These are phyloP conservation scores for Plagodis pulveraria DNA, from an alignment of 2,888 invertebrate genomes.

Conservation along the genomic window DNA sequence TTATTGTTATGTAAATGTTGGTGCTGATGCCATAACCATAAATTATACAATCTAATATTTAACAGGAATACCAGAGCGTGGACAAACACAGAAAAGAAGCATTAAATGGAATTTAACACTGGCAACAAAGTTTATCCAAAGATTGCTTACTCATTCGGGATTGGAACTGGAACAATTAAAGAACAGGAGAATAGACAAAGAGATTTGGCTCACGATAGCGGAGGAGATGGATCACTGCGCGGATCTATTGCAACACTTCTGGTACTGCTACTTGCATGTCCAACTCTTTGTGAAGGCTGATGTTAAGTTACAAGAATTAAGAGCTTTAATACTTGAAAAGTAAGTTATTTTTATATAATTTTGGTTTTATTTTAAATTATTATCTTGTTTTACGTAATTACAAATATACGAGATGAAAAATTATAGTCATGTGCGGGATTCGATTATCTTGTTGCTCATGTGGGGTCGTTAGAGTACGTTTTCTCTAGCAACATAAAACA, in stretches of 20 bases:
- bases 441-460: too few species aligned
- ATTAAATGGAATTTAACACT: slow-evolving; percentile 60
- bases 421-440: too few species aligned
- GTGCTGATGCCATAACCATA: too few species aligned
- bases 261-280: slow-evolving; percentile 62
- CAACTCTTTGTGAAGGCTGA: slow-evolving; percentile 65
- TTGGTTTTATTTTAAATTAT: too few species aligned
- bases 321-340: slow-evolving; percentile 57
- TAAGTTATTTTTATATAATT: too few species aligned
- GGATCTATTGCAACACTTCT: slow-evolving; percentile 57
- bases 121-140: slow-evolving; percentile 59
- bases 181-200: slow-evolving; percentile 55
- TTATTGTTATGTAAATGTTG: too few species aligned
- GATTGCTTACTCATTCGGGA: slow-evolving; percentile 55
- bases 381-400: too few species aligned
- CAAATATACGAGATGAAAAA: too few species aligned
- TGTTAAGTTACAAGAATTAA: slow-evolving; percentile 56
- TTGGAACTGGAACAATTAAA: slow-evolving; percentile 59
- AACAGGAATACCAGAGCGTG: slow-evolving; percentile 24
- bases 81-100: slow-evolving; percentile 49
- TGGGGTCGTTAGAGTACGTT: too few species aligned
- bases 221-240: slow-evolving; percentile 56
- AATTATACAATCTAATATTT: too few species aligned
- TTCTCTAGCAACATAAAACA: too few species aligned
- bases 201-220: slow-evolving; percentile 61